These are phyloP conservation scores for Porites evermanni DNA, from an alignment of 92 coral and sea anemone species.

Conservation along the genomic window DNA sequence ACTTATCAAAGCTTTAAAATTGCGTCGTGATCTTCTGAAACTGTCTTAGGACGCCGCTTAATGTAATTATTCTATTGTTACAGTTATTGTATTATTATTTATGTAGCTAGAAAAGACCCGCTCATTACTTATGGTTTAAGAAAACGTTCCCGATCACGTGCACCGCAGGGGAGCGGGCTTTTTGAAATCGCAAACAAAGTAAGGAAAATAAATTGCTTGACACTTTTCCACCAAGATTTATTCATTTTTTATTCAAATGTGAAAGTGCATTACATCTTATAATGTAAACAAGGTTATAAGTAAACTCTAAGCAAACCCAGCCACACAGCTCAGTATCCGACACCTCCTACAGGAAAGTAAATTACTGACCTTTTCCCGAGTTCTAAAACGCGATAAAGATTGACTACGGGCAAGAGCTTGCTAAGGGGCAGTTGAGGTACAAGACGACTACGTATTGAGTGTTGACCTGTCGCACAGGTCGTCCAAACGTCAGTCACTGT, in stretches of 20 bases:
- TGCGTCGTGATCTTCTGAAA: constrained; percentile 36
- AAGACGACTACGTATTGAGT: no score
- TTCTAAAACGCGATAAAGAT: no score
- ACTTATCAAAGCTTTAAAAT: constrained; percentile 8
- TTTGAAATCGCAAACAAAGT: background rate
- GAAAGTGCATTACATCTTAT: background rate
- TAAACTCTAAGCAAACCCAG: no score
- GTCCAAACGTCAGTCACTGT: no score
- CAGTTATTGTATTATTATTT: background rate
- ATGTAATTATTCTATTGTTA: constrained; percentile 18
- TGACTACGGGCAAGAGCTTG: no score
- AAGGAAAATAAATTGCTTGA: background rate
- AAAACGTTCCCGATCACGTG: constrained; percentile 10
- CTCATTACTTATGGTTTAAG: background rate
- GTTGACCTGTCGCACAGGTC: no score
- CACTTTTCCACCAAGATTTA: background rate
- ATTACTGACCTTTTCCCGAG: no score
- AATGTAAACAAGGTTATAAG: no score
- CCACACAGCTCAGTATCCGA: no score
- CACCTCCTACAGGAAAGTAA: no score
- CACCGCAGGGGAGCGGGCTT: background rate
- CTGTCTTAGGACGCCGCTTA: constrained; percentile 2
- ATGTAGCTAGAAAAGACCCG: constrained; percentile 8
- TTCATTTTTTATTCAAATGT: background rate
- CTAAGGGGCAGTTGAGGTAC: no score